Conservation (phyloP, 2,888 invertebrate genomes). For the Itoplectis maculator region DNA sequence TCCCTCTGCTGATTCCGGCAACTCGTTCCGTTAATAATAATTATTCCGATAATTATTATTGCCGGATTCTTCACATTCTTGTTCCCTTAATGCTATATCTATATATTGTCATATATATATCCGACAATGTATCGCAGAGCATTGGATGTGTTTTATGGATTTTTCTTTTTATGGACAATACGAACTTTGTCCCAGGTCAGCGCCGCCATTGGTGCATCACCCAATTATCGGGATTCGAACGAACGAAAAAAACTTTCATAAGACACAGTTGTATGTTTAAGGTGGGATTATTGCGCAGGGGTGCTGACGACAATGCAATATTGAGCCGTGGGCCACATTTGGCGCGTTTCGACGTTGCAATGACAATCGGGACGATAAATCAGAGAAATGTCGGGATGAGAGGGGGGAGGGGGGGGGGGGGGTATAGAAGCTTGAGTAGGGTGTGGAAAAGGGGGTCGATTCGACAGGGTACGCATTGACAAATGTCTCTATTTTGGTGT, state of each 20-base stretch:
- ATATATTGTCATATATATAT: constrained; percentile 21
- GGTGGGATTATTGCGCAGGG: constrained; percentile 71
- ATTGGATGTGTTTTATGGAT: constrained; percentile 39
- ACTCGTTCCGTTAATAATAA: no score
- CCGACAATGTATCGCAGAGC: constrained; percentile 8
- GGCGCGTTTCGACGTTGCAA: constrained; percentile 78
- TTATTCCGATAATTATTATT: constrained; percentile 77
- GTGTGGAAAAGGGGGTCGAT: constrained; percentile 75
- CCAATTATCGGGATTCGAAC: no score
- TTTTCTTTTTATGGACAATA: no score
- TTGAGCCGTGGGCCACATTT: constrained; percentile 74
- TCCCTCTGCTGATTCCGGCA: constrained; percentile 72
- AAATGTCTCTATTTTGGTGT: constrained; percentile 81
- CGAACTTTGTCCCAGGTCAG: no score
- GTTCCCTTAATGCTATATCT: not conserved
- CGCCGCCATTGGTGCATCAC: no score
- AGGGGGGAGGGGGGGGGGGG: constrained; percentile 56
- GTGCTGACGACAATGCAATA: constrained; percentile 65
- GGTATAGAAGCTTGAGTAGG: constrained; percentile 60
- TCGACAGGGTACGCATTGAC: constrained; percentile 77
- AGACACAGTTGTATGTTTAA: constrained; percentile 73
- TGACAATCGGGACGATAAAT: constrained; percentile 82
- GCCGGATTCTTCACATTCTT: constrained; percentile 70
- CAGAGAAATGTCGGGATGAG: constrained; percentile 76
- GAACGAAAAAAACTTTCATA: no score